Evolutionary conservation across 2,797 vertebrate species (phyloP).

Genomic region (Melanotaenia boesemani): DNA sequence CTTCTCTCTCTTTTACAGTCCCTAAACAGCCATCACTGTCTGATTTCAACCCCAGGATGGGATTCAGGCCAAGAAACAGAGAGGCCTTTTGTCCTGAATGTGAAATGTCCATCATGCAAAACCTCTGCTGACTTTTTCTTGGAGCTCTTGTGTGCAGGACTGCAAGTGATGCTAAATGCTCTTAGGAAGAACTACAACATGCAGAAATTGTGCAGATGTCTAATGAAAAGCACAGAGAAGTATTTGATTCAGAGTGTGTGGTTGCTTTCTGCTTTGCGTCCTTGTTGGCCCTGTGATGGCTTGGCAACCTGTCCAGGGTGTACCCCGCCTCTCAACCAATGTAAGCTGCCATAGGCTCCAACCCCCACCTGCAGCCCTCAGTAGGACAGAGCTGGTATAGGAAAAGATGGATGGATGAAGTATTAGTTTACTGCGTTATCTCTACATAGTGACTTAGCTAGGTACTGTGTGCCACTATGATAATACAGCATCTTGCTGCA

Average conservation of each 20-base stretch:
- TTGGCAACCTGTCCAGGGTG: no score
- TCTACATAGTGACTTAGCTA: constrained; percentile 37
- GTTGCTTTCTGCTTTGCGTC: no score
- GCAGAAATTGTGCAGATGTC: constrained; percentile 46
- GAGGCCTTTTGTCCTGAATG: constrained; percentile 52
- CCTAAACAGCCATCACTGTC: constrained; percentile 29
- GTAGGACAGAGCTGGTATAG: no score
- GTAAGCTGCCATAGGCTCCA: no score
- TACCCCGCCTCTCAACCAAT: no score
- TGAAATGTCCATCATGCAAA: constrained; percentile 44
- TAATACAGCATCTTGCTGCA: constrained; percentile 42
- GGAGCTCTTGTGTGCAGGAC: constrained; percentile 20
- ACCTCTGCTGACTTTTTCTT: constrained; percentile 32
- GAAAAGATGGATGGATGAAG: no score
- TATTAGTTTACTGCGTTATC: constrained; percentile 11
- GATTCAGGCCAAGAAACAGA: constrained; percentile 54
- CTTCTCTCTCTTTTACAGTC: constrained; percentile 20
- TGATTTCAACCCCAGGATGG: constrained; percentile 50
- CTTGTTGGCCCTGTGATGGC: no score
- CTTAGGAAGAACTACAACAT: constrained; percentile 23
- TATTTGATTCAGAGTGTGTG: constrained; percentile 31
- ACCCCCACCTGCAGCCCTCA: no score
- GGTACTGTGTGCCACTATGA: constrained; percentile 37
- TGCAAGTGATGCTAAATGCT: constrained; percentile 31
- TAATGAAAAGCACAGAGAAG: constrained; percentile 25